Evolutionary conservation across 2,888 invertebrate genomes (phyloP).

Genomic region (Agrenia bidenticulata): DNA sequence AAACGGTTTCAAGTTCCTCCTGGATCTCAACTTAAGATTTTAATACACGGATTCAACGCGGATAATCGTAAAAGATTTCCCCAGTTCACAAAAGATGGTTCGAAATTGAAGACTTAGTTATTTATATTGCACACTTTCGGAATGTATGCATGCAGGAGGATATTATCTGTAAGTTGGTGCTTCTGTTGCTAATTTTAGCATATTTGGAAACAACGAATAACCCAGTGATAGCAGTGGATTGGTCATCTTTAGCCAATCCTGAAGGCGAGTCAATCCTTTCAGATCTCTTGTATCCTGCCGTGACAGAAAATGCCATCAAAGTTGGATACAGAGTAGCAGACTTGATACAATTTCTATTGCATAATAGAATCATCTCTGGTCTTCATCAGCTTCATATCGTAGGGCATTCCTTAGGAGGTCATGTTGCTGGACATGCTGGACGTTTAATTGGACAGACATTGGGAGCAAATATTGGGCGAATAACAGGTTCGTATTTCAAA

Average conservation of each 20-base stretch:
- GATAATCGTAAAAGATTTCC: conserved; percentile 23
- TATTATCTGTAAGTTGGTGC: no score
- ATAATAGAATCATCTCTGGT: conserved; percentile 22
- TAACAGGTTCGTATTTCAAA: no score
- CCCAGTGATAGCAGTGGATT: conserved; percentile 31
- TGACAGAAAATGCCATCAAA: conserved; percentile 25
- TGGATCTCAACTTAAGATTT: conserved; percentile 26
- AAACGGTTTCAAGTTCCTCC: neutral
- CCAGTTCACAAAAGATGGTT: conserved; percentile 32
- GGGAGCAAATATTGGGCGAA: conserved; percentile 39
- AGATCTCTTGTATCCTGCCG: conserved; percentile 22
- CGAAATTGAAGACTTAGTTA: neutral
- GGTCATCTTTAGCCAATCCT: conserved; percentile 27
- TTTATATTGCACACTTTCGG: neutral
- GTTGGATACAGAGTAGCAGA: conserved; percentile 30
- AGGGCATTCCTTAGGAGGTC: conserved; percentile 36
- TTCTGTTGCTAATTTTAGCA: no score
- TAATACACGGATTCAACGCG: conserved; percentile 39
- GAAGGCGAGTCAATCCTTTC: conserved; percentile 3
- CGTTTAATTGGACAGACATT: conserved; percentile 18
- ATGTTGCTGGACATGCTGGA: conserved; percentile 42
- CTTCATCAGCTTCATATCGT: conserved; percentile 31
- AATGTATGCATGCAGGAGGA: neutral
- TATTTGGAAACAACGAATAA: conserved; percentile 29
- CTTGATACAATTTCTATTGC: conserved; percentile 27